Base-by-base conservation (phyloP, 2,888 invertebrate species). In the Drosophila monieri region DNA sequence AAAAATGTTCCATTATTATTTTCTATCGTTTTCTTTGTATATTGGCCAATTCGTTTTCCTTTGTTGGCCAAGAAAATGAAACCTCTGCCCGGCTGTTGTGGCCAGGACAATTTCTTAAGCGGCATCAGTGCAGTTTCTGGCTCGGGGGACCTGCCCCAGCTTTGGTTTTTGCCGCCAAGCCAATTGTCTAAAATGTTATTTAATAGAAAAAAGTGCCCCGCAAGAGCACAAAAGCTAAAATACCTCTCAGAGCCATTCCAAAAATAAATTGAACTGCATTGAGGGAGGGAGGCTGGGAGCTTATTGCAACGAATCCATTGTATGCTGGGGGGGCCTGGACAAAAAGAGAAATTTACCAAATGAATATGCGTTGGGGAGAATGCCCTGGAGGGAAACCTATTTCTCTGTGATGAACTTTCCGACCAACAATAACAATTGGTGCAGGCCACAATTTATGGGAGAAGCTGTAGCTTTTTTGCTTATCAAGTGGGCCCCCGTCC, bases 151-250 rank as follows among this genome's bases (percentile, higher is more conserved):
- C 41, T 41, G 23, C 18, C 44, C 25, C 14, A 2, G 23, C 3
- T 21, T 25, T 30, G 61, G 14, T 53, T 51, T 54, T 21, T 52
- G 49, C 54, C 23, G 48, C 35, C 54, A 46, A 71, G 57, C 62
- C 85, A 80, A 84, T 80, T 87, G 81, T 78, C 81, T 76, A 76
- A 81, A 81, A 70, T 87, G 67, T 70, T 78, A 74, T 81, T 81
- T 80, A 77, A 85, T 80, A 69, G 77, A 78, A 80, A 43, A 80
- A 79, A 59, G 44, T 62, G 64, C 67, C 47, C 46, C 12, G 61
- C 53, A 14, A n/a, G 18, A 54, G 69, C 66, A 74, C 74, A 85
- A 76, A 76, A 78, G 76, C 58, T 64, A 49, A 47, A 47, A 64
- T 51, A 44, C 32, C 49, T 47, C 27, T 25, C 25, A 25, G 14